Evolutionary conservation across 37 sponge, comb jelly and placozoan genomes (phyloP), one percentile per base, ranked within the genome.

Genomic region (Haliclona indistincta): DNA sequence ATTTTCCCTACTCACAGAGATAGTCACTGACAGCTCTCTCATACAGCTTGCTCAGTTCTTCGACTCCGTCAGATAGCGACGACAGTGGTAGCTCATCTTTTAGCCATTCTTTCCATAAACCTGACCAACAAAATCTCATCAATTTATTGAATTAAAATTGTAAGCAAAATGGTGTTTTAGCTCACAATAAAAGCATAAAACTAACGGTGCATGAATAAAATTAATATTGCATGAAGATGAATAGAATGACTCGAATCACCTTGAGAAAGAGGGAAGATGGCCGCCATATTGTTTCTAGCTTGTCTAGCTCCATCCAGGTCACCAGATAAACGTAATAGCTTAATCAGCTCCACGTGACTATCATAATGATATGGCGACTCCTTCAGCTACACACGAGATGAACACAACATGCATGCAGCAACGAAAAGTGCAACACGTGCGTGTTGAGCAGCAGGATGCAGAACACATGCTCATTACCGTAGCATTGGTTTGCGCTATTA

Each of bases 291-390:
- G 28, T 84, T 73, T 15, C 89, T 38, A 19, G 89, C 89, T 47
- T 71, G 55, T 37, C 93, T 65, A 37, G 79, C 77, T 41, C 43
- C 72, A 34, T 79, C 64, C 47, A 87, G 43, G 43, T 88, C 86
- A n/a, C 82, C 88, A 25, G 32, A 63, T 56, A 68, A 72, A 52
- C 89, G 55, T 25, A 79, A 54, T 42, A 74, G 43, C 43, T 45
- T 4, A 19, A 93, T 84, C 47, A 88, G 76, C 56, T 88, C 61
- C 60, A 89, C 73, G 63, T 93, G 79, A 13, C 54, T 54, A 58
- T 93, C 93, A 67, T 93, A 93, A 26, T 75, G 81, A 54, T 73
- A 93, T 15, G 81, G 82, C 44, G 69, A 53, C 33, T 43, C 71
- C 29, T 65, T 61, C n/a, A 82, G 4, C 79, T 78, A 37, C 20